Base-by-base conservation (phyloP, 2,797 vertebrate species). In the Sebastes iracundus region DNA sequence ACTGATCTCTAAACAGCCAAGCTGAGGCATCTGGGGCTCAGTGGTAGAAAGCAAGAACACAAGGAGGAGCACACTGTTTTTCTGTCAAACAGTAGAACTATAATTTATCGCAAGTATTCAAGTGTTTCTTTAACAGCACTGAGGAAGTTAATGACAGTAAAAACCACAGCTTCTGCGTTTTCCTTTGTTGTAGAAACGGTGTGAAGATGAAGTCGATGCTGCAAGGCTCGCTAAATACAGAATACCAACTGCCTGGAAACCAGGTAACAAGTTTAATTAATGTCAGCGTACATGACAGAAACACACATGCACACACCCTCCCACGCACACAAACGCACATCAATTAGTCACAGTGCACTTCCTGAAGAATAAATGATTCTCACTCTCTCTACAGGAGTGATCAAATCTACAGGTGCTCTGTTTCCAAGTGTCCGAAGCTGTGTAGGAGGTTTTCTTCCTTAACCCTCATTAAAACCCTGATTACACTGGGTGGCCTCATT, bases 401-500 rank as follows among this genome's bases (percentile, higher is more conserved):
- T 23, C 64, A 71, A 64, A 83, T 81, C 81, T 81, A 76, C 85
- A 89, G 89, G 88, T 88, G 78, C 58, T 86, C 78, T n/a, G 64
- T 75, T 79, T 89, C 80, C 78, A 73, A 32, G 78, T 66, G 76
- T 75, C 72, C 49, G 58, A 1, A 72, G 12, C 66, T 64, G 69
- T 60, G 79, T 68, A 61, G 82, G 72, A 86, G 77, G 70, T 67
- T 53, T 63, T 73, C 72, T 70, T 61, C 55, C 62, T 79, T 25
- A 70, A 84, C 73, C 75, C 74, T 92, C 80, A 92, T 93, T 89
- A 90, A 88, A 90, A 86, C 56, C 52, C 73, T 79, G 73, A 78
- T 84, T 87, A 70, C 80, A 79, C 53, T 49, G 38, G 80, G 69
- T 77, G 62, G 79, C 81, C 85, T 92, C 81, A 88, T 92, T 93